Evolutionary conservation across 2,888 invertebrate species (phyloP), one percentile per base, ranked within the genome.

Genomic region (Platypus cylindrus): DNA sequence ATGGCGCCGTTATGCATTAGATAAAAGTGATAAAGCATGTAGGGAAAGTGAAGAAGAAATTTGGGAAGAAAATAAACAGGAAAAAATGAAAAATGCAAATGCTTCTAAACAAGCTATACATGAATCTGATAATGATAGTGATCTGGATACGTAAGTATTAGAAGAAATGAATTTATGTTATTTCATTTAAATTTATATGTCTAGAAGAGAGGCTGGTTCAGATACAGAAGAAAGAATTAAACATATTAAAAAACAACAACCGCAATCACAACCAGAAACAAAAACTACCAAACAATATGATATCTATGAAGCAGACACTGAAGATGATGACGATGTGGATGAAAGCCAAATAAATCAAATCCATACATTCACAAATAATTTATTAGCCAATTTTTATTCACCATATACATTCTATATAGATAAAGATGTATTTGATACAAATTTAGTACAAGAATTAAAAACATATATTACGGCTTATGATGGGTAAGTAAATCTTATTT

Each of bases 401-500:
- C 0, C 54, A 59, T 38, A 57, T 56, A n/a, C n/a, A 32, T 71
- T 76, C 54, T 64, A 62, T 34, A 46, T 75, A 12, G 60, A 59
- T 45, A n/a, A n/a, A n/a, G 53, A 57, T 3, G 54, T 56, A 30
- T 59, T 65, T 30, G 55, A 54, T 27, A 49, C 52, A 2, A 48
- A 52, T 4, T 53, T 55, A 34, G 54, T 62, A 33, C 50, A 50
- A 38, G 48, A 51, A 28, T 44, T 68, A 25, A 47, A 48, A 30
- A 56, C 73, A 36, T 73, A 74, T 53, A 64, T 79, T 32, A 58
- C 60, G 30, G 78, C 77, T 1, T 77, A 74, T 57, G 69, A 73
- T 28, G 80, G 78, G 54, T 67, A 64, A 34, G 53, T 35, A 11
- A 11, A 17, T n/a, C 15, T 7, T 7, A 5, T 14, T n/a, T 12